Evolutionary conservation across 2,113 vertebrate genomes (phyloP), one percentile per base, ranked within the genome.

Genomic region (Lates calcarifer): DNA sequence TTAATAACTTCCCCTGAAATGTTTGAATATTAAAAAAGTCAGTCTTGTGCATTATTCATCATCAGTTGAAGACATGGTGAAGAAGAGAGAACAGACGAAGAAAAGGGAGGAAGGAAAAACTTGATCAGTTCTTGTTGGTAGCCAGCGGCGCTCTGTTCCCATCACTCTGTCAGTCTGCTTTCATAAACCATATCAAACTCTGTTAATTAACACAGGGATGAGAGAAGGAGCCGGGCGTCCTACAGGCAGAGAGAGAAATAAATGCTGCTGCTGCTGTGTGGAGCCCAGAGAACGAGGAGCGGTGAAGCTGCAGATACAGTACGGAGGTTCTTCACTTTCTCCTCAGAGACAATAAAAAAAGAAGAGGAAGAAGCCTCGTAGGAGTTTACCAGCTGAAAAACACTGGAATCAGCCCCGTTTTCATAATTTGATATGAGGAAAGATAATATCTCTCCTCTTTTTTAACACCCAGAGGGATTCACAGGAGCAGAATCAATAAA

Each of bases 11-110:
- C 84, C 84, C 85, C 85, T 79, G 89, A 87, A 91, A 90, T 92
- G 82, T 90, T 81, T 85, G 90, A 93, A 93, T 92, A 92, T 92
- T 86, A 22, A 90, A 84, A 87, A 85, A 86, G 37, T 47, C 62
- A 28, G 74, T 51, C 74, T 79, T 22, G 77, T 94, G 83, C 77
- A 92, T 94, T 91, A 92, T 94, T 93, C 89, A 93, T 93, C 14
- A 76, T 51, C 45, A 10, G 64, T 67, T 56, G 77, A 70, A 77
- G 63, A 77, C 63, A 85, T 57, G 82, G 77, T 65, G 75, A 69
- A 65, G 62, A 81, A 10, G 39, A 41, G 63, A 77, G 58, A 72
- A 47, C n/a, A 64, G 78, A 74, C n/a, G n/a, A n/a, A n/a, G n/a
- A n/a, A n/a, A n/a, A n/a, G n/a, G 61, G 31, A 14, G 31, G 31